Evolutionary conservation across 2,888 invertebrate genomes (phyloP).

Genomic region (Nemotelus nigrinus): DNA sequence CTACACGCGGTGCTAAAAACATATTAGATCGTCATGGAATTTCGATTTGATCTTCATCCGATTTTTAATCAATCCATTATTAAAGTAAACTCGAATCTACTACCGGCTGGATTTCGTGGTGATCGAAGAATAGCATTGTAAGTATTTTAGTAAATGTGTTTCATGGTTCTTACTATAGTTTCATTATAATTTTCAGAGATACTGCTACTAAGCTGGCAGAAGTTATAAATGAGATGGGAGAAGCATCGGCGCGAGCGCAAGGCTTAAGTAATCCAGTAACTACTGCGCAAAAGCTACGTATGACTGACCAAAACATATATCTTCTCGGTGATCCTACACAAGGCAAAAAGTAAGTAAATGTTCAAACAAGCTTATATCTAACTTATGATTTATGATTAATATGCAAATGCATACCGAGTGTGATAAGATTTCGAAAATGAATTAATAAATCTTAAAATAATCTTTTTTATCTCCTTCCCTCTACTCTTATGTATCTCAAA

Average conservation of each 20-base stretch:
- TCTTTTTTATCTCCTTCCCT: no score
- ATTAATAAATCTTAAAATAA: no score
- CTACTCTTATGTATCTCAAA: no score
- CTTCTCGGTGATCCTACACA: constrained; percentile 62
- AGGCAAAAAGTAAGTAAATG: constrained; percentile 69
- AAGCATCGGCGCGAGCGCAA: constrained; percentile 78
- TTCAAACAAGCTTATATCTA: background rate
- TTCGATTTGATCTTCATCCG: constrained; percentile 68
- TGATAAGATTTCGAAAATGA: no score
- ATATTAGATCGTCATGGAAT: constrained; percentile 65
- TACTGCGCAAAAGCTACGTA: constrained; percentile 73
- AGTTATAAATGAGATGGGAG: constrained; percentile 76
- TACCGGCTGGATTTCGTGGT: constrained; percentile 67
- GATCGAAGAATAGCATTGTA: constrained; percentile 68
- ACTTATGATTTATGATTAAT: no score
- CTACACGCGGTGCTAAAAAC: background rate
- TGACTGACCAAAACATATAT: constrained; percentile 66
- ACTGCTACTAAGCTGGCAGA: constrained; percentile 70
- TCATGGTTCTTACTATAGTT: no score
- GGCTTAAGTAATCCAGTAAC: constrained; percentile 79
- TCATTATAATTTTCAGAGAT: constrained; percentile 66
- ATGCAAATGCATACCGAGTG: no score
- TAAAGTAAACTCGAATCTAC: constrained; percentile 66
- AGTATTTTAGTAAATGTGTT: constrained; percentile 54
- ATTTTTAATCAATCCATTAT: constrained; percentile 67